These are phyloP conservation scores for Dyspetes luteomarginatus DNA, from an alignment of 2,888 invertebrate genomes.

Conservation along the genomic window DNA sequence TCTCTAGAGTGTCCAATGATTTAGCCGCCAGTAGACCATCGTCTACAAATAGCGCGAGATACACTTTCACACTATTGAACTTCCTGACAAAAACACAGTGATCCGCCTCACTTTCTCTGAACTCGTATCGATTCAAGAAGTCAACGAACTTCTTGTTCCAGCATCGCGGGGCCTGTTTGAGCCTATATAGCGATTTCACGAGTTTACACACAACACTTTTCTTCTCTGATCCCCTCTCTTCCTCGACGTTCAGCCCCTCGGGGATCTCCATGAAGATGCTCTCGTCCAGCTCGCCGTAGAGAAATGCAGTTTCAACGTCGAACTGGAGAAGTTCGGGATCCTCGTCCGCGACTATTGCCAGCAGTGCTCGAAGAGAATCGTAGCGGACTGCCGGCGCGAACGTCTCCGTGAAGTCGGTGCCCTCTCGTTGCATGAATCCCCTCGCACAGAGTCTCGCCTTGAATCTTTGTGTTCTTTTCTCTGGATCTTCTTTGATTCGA, in stretches of 20 bases:
- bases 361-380: slow-evolving; percentile 60
- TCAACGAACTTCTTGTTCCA: slow-evolving; percentile 29
- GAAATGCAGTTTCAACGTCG: slow-evolving; percentile 62
- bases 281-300: slow-evolving; percentile 62
- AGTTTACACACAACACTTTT: slow-evolving; percentile 36
- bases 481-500: slow-evolving; percentile 21
- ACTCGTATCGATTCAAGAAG: slow-evolving; percentile 5
- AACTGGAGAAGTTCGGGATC: slow-evolving; percentile 60
- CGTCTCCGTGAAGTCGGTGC: slow-evolving; percentile 53
- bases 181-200: slow-evolving; percentile 31
- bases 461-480: not conserved
- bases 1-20: too few species aligned
- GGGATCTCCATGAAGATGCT: slow-evolving; percentile 59
- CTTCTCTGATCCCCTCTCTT: not conserved
- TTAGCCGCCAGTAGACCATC: too few species aligned
- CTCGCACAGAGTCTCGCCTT: slow-evolving; percentile 52
- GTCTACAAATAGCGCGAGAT: too few species aligned
- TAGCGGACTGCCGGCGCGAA: slow-evolving; percentile 63
- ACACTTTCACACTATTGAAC: not conserved
- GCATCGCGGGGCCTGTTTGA: slow-evolving; percentile 42
- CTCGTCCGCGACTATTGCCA: slow-evolving; percentile 52
- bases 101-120: slow-evolving; percentile 36
- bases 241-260: slow-evolving; percentile 31
- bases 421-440: slow-evolving; percentile 49
- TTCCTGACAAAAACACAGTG: slow-evolving; percentile 9